Conservation (phyloP, 2,113 vertebrate genomes). For the Cyanoliseus patagonus region DNA sequence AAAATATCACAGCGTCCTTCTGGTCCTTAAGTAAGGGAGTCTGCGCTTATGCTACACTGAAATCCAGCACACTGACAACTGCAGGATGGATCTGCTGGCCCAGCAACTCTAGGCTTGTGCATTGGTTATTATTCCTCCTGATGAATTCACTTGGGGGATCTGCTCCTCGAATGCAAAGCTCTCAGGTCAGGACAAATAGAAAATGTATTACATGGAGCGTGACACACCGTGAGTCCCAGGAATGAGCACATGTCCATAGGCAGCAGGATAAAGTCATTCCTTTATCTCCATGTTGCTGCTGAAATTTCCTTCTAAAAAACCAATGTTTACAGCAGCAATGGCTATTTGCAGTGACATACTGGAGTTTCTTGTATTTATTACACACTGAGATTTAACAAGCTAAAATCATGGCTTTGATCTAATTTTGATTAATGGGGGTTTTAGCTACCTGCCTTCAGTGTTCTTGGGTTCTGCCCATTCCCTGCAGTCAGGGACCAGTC, state of each 20-base stretch:
- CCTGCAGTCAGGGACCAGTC: not conserved
- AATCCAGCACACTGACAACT: not conserved
- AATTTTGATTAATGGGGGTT: not conserved
- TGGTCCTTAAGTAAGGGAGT: not conserved
- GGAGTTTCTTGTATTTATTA: not conserved
- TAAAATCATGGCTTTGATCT: not conserved
- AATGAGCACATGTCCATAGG: not conserved
- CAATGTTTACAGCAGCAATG: not conserved
- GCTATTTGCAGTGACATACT: not conserved
- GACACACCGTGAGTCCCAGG: not conserved
- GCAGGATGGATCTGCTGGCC: slow-evolving; percentile 17
- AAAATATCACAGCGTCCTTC: not conserved
- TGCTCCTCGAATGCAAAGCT: slow-evolving; percentile 1
- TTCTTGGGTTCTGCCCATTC: not conserved
- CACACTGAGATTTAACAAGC: not conserved
- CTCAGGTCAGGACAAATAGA: not conserved
- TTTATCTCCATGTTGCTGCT: slow-evolving; percentile 22
- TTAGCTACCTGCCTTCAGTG: not conserved
- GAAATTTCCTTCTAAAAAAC: not conserved
- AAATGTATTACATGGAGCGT: not conserved
- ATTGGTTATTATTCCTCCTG: not conserved
- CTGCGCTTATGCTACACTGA: not conserved
- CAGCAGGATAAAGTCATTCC: not conserved
- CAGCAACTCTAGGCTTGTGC: not conserved
- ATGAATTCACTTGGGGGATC: not conserved